A percentile compares a stretch with the other conserved stretches of the same genome.
These are phyloP conservation scores for Hipposideros larvatus DNA, from an alignment of 2,797 vertebrate species.

Conservation along the genomic window DNA sequence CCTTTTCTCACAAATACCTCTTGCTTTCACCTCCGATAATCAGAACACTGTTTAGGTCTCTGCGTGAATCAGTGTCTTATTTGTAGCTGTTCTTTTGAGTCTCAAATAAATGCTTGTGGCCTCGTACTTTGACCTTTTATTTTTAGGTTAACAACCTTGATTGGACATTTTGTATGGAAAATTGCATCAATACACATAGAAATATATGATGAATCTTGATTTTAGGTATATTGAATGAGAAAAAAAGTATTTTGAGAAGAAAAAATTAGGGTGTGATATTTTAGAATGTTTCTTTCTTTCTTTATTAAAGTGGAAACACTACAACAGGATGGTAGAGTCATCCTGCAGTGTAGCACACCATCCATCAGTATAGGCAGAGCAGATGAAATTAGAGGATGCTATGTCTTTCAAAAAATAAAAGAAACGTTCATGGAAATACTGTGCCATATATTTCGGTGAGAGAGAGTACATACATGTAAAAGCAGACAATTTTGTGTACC, in stretches of 20 bases:
- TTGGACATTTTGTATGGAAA: background rate
- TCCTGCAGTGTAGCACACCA: background rate
- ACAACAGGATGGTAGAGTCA: background rate
- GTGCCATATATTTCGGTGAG: background rate
- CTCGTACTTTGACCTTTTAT: background rate
- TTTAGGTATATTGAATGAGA: background rate
- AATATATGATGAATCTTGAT: constrained; percentile 8
- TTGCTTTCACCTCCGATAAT: too few relatives aligned
- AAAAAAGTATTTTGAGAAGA: background rate
- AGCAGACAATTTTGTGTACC: background rate
- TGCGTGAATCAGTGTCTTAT: background rate
- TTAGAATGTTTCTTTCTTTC: background rate
- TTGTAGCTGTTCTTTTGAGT: background rate
- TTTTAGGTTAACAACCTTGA: background rate
- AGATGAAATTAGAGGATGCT: background rate
- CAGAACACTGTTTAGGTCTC: background rate
- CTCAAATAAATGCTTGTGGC: background rate
- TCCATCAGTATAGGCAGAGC: background rate
- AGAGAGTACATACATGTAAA: background rate
- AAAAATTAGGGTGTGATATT: background rate
- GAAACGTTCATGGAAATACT: background rate
- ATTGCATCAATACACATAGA: background rate
- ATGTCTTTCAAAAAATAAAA: background rate
- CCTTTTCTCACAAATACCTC: background rate
- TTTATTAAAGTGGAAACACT: background rate